Conservation (phyloP, 2,888 invertebrate genomes). For the Orchesella flavescens region DNA sequence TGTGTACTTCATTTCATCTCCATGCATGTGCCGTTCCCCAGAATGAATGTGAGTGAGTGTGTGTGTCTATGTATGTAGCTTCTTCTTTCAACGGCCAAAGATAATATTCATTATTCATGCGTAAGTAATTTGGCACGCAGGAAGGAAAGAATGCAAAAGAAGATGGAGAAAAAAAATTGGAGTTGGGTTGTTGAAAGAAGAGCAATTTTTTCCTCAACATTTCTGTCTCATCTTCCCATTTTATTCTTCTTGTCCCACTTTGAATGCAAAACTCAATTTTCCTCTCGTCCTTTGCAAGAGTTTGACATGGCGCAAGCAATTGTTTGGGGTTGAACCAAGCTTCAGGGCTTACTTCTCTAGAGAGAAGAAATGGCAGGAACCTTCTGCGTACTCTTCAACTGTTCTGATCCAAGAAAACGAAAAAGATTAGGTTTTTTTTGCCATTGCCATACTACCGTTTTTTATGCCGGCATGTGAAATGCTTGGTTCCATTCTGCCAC, state of each 20-base stretch:
- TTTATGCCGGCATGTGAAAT: background rate
- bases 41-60: background rate
- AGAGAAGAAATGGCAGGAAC: background rate
- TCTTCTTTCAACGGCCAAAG: background rate
- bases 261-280: conserved; percentile 23
- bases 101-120: conserved; percentile 51
- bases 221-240: conserved; percentile 1
- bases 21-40: background rate
- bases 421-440: conserved; percentile 13
- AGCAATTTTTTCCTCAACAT: conserved; percentile 11
- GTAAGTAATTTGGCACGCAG: conserved; percentile 40
- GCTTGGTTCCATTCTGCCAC: background rate
- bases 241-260: conserved; percentile 15
- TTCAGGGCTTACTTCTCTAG: background rate
- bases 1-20: conserved; percentile 17
- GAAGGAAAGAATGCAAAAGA: conserved; percentile 13
- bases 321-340: background rate
- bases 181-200: conserved; percentile 19
- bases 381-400: background rate
- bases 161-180: conserved; percentile 4
- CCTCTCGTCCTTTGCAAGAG: background rate
- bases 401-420: conserved; percentile 1
- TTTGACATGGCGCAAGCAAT: conserved; percentile 1
- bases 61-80: background rate
- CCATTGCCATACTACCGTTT: background rate